These are phyloP conservation scores for Pangasius larnaudii DNA, from an alignment of 2,797 vertebrate genomes.

Conservation along the genomic window DNA sequence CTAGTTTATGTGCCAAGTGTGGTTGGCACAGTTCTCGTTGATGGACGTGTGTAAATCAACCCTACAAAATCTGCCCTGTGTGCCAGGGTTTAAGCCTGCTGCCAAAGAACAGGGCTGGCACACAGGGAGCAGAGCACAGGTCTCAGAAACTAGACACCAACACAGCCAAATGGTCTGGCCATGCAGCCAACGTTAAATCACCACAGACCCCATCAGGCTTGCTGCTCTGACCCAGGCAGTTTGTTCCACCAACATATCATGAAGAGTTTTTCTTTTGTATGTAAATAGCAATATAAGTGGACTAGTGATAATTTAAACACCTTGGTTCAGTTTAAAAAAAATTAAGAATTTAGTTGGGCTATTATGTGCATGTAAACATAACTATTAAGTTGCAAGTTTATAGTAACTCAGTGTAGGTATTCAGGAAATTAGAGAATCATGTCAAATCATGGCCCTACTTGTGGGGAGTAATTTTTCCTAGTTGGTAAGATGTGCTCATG, in stretches of 20 bases:
- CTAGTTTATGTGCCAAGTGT: background rate
- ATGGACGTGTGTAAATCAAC: background rate
- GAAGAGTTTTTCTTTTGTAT: background rate
- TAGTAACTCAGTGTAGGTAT: background rate
- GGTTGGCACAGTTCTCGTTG: background rate
- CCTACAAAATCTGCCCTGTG: background rate
- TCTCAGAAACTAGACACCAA: background rate
- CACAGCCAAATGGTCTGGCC: background rate
- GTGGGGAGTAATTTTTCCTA: no score
- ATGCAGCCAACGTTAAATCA: background rate
- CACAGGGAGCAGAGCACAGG: background rate
- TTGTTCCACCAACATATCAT: background rate
- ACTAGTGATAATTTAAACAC: background rate
- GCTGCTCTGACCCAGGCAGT: background rate
- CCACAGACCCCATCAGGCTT: background rate
- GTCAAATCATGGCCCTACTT: background rate
- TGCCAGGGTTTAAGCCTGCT: background rate
- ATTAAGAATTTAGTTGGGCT: background rate
- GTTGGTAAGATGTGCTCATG: background rate
- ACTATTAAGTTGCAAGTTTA: background rate
- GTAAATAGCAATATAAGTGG: background rate
- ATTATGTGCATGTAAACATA: background rate
- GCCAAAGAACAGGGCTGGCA: background rate
- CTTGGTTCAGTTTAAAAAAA: background rate
- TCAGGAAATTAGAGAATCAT: background rate